A percentile compares a stretch with the other conserved stretches of the same genome.
These are phyloP conservation scores for Gouania willdenowi DNA, from an alignment of 2,797 vertebrate genomes.

Conservation along the genomic window DNA sequence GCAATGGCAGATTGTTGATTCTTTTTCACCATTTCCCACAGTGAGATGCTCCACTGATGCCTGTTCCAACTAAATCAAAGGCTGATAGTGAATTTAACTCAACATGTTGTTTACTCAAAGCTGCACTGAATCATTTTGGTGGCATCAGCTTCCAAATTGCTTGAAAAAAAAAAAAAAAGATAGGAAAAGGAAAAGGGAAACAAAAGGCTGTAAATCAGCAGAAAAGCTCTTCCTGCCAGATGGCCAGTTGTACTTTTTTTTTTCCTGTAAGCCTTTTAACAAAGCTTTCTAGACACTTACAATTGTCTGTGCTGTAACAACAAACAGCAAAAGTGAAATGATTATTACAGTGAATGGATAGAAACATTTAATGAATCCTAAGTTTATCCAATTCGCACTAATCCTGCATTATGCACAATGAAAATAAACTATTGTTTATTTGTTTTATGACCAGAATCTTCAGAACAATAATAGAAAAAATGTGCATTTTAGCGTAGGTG, in stretches of 20 bases:
- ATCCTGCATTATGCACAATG: too few species aligned
- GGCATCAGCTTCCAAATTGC: background rate
- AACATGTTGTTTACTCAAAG: too few species aligned
- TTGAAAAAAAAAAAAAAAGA: constrained; percentile 19
- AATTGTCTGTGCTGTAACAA: constrained; percentile 7
- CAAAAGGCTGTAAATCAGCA: constrained; percentile 17
- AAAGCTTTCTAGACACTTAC: constrained; percentile 12
- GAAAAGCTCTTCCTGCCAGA: constrained; percentile 44
- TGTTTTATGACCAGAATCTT: too few species aligned
- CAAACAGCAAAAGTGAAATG: constrained; percentile 26
- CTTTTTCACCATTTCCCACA: too few species aligned
- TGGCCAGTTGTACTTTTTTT: constrained; percentile 18
- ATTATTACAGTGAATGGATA: constrained; percentile 25
- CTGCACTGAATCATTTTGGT: constrained; percentile 1
- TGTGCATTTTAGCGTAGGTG: too few species aligned
- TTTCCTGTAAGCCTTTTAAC: background rate
- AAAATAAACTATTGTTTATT: too few species aligned
- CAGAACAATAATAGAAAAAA: constrained; percentile 34
- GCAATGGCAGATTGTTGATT: too few species aligned
- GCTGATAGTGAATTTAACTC: too few species aligned
- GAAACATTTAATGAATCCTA: too few species aligned
- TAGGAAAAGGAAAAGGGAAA: constrained; percentile 8
- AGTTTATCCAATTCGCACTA: too few species aligned
- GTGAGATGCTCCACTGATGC: too few species aligned
- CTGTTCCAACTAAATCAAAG: too few species aligned